A percentile compares a stretch with the other conserved stretches of the same genome.
phyloP scores from a whole-genome alignment of 2,888 invertebrate genomes.

The Tinea pellionella region DNA sequence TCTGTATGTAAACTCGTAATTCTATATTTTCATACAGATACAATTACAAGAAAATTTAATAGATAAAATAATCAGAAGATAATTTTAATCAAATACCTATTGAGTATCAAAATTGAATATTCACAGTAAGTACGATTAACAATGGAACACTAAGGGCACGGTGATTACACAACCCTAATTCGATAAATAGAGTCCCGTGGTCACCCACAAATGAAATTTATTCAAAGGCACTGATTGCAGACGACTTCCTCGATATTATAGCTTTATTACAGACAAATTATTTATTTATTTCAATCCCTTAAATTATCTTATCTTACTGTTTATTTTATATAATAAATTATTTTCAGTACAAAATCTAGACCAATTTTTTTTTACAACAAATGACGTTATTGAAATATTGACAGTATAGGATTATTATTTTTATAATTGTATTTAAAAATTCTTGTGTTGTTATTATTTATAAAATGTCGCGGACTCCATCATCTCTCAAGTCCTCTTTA shows the following conservation, averaged over 20 bases:
- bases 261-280: neutral
- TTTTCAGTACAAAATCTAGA: neutral
- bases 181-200: conserved; percentile 45
- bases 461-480: neutral
- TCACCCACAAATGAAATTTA: conserved; percentile 40
- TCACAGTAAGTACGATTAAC: conserved; percentile 16
- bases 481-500: neutral
- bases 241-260: conserved; percentile 1
- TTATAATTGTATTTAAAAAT: neutral
- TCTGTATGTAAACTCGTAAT: too few relatives aligned
- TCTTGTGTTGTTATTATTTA: neutral
- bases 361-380: neutral
- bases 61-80: too few relatives aligned
- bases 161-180: conserved; percentile 58
- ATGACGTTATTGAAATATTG: neutral
- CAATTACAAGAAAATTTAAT: too few relatives aligned
- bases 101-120: conserved; percentile 22
- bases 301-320: neutral
- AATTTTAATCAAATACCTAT: too few relatives aligned
- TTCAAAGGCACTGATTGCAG: conserved; percentile 18
- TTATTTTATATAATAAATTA: neutral
- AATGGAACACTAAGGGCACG: conserved; percentile 23
- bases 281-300: neutral
- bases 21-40: too few relatives aligned
- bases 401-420: neutral